Evolutionary conservation across 2,888 invertebrate genomes (phyloP).

Genomic region (Xestia rhomboidea): DNA sequence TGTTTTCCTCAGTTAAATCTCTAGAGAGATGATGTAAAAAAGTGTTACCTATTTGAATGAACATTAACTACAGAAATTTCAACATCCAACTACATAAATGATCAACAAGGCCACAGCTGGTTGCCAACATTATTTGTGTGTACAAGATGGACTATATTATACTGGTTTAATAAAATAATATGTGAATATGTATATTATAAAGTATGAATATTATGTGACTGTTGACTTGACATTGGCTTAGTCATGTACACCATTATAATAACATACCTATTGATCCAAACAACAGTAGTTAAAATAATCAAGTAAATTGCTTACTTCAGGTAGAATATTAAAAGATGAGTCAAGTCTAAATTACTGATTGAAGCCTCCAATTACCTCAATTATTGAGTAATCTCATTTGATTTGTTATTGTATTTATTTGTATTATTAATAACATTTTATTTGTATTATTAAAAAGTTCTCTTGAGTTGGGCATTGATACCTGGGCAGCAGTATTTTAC

Average conservation of each 20-base stretch:
- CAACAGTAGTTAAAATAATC: neutral
- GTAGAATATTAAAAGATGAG: neutral
- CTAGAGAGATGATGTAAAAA: neutral
- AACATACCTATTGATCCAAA: slow-evolving; percentile 7
- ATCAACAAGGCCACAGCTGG: slow-evolving; percentile 50
- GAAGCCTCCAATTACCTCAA: neutral
- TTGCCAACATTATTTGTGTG: slow-evolving; percentile 48
- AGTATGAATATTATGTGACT: neutral
- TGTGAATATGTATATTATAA: slow-evolving; percentile 10
- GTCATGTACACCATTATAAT: neutral
- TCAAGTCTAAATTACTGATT: slow-evolving; percentile 4
- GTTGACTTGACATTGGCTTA: slow-evolving; percentile 3
- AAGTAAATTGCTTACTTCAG: neutral
- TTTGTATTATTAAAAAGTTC: neutral
- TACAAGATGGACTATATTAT: slow-evolving; percentile 8
- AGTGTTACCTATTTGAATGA: slow-evolving; percentile 22
- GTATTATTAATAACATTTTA: too few relatives aligned
- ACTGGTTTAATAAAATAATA: slow-evolving; percentile 9
- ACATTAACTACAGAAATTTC: slow-evolving; percentile 47
- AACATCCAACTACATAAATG: slow-evolving; percentile 35
- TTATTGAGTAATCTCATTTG: neutral
- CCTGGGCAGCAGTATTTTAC: neutral
- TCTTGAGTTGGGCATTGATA: neutral
- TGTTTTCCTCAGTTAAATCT: slow-evolving; percentile 24
- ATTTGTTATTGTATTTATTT: neutral